These are phyloP conservation scores for Phylloscopus collybita DNA, from an alignment of 2,797 vertebrate species.

Conservation along the genomic window DNA sequence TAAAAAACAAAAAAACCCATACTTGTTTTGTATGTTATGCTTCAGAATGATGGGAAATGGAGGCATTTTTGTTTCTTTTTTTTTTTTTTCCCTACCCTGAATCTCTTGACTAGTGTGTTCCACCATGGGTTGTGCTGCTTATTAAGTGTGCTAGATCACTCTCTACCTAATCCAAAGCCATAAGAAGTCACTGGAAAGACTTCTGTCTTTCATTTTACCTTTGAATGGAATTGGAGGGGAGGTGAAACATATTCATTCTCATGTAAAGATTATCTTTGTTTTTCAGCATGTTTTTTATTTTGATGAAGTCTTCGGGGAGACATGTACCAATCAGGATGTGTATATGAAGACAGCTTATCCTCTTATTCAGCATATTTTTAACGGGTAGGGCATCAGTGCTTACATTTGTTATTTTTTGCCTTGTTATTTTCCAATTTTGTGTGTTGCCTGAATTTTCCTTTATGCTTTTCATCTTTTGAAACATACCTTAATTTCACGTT, in stretches of 20 bases:
- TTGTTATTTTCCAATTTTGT: conserved; percentile 13
- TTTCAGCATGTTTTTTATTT: conserved; percentile 93
- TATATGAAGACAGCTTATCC: conserved; percentile 88
- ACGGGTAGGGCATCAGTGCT: conserved; percentile 79
- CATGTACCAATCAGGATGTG: conserved; percentile 86
- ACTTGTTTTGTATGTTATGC: background rate
- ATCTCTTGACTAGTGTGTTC: background rate
- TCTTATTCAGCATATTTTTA: conserved; percentile 91
- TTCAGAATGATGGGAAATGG: background rate
- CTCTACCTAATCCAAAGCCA: background rate
- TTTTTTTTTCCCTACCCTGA: background rate
- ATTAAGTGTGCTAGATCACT: background rate
- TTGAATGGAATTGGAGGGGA: background rate
- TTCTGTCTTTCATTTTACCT: background rate
- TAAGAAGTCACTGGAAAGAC: background rate
- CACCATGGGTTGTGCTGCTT: background rate
- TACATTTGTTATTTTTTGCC: conserved; percentile 41
- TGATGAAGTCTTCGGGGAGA: conserved; percentile 91
- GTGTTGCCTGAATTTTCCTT: background rate
- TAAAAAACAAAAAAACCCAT: background rate
- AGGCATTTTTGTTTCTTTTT: background rate
- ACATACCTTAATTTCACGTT: conserved; percentile 21
- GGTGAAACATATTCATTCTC: conserved; percentile 8
- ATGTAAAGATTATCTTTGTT: conserved; percentile 66
- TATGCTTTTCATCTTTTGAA: conserved; percentile 8